Evolutionary conservation across 2,113 vertebrate species (phyloP), one percentile per base, ranked within the genome.

Genomic region (Tachycineta bicolor): DNA sequence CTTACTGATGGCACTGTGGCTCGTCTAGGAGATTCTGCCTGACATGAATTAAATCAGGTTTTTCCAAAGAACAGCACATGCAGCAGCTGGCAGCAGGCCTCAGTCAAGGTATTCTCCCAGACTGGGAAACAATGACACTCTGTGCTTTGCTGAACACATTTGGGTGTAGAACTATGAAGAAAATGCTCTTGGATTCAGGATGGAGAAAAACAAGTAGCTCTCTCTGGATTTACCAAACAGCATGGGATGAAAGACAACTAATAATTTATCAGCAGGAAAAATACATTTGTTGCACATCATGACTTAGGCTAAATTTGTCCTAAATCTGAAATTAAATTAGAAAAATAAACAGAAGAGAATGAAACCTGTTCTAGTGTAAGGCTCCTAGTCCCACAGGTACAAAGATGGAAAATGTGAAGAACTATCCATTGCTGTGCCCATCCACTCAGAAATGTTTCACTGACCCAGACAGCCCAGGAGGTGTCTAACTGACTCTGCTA

Each of bases 381-480:
- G 19, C 10, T 81, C 26, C 60, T 41, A 64, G 55, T 71, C 87
- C 39, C 34, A 71, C 1, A 12, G 21, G 21, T 58, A 82, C 17
- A 49, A 87, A 67, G 74, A 87, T 2, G 24, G 52, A 34, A 71
- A 47, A 77, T 29, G 16, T 53, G 47, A 86, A 77, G 59, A 83
- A 23, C 31, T 25, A 31, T 29, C 34, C 49, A 37, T 20, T 5
- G 65, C 49, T 82, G 31, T 6, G 10, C 19, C 53, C 56, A 43
- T 56, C 39, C 33, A 55, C 16, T 39, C 1, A 1, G 75, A 49
- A 76, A 49, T 24, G 29, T 67, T 74, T 78, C 58, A 59, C 20
- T 94, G 85, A 92, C 80, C 80, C 80, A 43, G 46, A 34, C 49
- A 92, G 73, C n/a, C 83, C 80, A 67, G 75, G 73, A 93, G 56